These are phyloP conservation scores for Pentamera pediparva DNA, from an alignment of 53 echinoderm and acorn worm genomes.

Conservation along the genomic window DNA sequence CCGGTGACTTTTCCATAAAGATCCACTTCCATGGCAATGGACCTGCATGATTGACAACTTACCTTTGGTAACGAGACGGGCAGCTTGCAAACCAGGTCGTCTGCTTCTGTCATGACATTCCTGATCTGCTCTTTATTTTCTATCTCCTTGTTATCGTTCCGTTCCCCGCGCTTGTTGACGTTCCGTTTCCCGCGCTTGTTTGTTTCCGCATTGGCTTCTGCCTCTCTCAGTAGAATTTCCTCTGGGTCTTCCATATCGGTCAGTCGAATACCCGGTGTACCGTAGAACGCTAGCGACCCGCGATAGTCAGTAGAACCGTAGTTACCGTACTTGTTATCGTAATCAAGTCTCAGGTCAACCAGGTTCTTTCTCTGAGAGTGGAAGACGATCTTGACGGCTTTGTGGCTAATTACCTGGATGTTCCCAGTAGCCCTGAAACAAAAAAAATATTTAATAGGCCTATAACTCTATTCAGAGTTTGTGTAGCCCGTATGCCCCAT, in stretches of 20 bases:
- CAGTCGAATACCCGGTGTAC: slow-evolving; percentile 61
- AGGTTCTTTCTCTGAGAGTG: slow-evolving; percentile 67
- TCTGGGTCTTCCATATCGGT: slow-evolving; percentile 90
- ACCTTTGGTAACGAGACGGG: slow-evolving; percentile 84
- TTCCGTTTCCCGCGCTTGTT: slow-evolving; percentile 60
- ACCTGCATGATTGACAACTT: neutral
- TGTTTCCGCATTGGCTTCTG: slow-evolving; percentile 80
- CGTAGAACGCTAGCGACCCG: slow-evolving; percentile 89
- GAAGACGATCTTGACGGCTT: slow-evolving; percentile 57
- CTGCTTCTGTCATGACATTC: slow-evolving; percentile 33
- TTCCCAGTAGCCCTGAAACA: slow-evolving; percentile 73
- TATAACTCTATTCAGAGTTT: too few species aligned
- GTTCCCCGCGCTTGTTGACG: slow-evolving; percentile 55
- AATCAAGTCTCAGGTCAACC: slow-evolving; percentile 56
- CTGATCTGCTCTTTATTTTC: slow-evolving; percentile 45
- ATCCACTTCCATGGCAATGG: too few species aligned
- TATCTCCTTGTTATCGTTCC: slow-evolving; percentile 51
- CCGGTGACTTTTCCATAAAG: too few species aligned
- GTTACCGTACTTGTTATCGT: slow-evolving; percentile 77
- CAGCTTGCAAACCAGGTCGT: slow-evolving; percentile 74
- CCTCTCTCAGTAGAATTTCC: slow-evolving; percentile 75
- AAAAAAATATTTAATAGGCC: neutral
- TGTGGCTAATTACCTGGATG: slow-evolving; percentile 48
- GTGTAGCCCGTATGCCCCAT: too few species aligned
- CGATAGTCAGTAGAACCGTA: slow-evolving; percentile 85